Base-by-base conservation (phyloP, 2,113 vertebrate genomes). In the Dermatemys mawii region DNA sequence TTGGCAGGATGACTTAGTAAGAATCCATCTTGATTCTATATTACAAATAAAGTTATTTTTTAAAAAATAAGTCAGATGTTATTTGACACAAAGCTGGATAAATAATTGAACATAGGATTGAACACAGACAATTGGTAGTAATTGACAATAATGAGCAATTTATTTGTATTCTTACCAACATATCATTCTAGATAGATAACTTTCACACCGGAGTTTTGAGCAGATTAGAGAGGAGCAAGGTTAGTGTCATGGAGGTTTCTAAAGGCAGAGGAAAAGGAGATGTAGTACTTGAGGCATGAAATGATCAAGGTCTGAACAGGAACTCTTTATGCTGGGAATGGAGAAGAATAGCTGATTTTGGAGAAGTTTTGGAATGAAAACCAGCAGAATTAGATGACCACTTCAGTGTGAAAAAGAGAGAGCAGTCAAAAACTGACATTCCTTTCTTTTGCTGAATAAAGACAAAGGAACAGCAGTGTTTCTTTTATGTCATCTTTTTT, bases 1-100 rank as follows among this genome's bases (percentile, higher is more conserved):
- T 16, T 98, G 98, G 98, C 97, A 97, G 80, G 98, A 98, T 84
- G 98, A 98, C 95, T 89, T 97, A 98, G 98, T 98, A 97, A 98
- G 95, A 54, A 32, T 84, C 17, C 27, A 24, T 14, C 35, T 48
- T 1, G 1, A 75, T 21, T 48, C 85, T 70, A 11, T 51, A 16
- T 85, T 95, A 86, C 67, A 81, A 83, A 78, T 24, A 6, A 3
- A 3, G 29, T 88, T 50, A 11, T 88, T 78, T 88, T 8, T 17
- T 46, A 53, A 63, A 27, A 79, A 13, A 67, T 5, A 26, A 50
- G 14, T 50, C 60, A 9, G 60, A 35, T 67, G 17, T 67, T n/a
- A 19, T 67, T n/a, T 67, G 35, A n/a, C 16, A 67, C 32, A 67
- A 50, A 84, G 4, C 49, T 78, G 50, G 44, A 41, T 19, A 60